Percentiles rank a stretch among this genome's conserved stretches.
Conservation (phyloP, 2,888 invertebrate genomes). For the Sarcophaga carnaria region DNA sequence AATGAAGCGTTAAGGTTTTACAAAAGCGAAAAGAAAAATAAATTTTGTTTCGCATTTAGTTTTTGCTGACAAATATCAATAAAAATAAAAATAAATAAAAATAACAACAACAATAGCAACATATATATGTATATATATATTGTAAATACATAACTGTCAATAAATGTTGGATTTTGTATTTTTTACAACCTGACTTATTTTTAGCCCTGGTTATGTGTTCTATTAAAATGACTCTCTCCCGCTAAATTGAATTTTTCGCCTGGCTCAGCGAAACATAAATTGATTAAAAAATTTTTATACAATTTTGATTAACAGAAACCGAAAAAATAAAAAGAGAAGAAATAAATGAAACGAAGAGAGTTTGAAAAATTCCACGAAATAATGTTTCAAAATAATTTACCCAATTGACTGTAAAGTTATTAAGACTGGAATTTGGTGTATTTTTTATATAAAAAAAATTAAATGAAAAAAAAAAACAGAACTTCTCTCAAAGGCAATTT, state of each 20-base stretch:
- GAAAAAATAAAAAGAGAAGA: too few species aligned
- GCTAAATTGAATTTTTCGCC: background rate
- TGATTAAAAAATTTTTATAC: background rate
- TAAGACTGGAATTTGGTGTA: too few species aligned
- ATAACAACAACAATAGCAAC: slow-evolving; percentile 25
- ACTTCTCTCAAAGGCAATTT: too few species aligned
- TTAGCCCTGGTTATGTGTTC: background rate
- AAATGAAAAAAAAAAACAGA: too few species aligned
- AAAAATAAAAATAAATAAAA: slow-evolving; percentile 62
- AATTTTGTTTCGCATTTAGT: background rate
- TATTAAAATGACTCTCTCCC: background rate
- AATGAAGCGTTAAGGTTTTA: background rate
- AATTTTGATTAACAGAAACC: too few species aligned
- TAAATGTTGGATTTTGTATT: background rate
- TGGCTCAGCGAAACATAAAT: slow-evolving; percentile 27
- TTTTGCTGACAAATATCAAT: slow-evolving; percentile 70
- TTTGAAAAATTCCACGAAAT: too few species aligned
- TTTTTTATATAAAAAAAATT: too few species aligned
- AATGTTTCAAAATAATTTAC: too few species aligned
- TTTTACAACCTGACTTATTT: background rate
- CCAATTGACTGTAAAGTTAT: too few species aligned
- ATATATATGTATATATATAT: background rate
- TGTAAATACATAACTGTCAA: too few species aligned
- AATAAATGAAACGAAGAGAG: too few species aligned
- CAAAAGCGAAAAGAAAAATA: background rate